Evolutionary conservation across 2,888 invertebrate species (phyloP).

Genomic region (Geophilus truncorum): DNA sequence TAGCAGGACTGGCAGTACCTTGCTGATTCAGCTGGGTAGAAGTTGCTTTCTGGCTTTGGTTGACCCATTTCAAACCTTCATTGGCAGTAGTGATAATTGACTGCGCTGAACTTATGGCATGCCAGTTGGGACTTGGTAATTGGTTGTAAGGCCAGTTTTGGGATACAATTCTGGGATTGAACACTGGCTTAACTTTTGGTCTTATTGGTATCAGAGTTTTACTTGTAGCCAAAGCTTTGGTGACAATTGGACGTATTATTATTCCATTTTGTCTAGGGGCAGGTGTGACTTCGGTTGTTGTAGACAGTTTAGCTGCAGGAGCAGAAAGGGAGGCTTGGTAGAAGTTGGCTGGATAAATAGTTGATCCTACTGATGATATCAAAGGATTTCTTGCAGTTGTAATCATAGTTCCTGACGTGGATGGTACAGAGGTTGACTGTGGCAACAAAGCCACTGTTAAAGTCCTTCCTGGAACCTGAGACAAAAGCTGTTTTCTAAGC

Average conservation of each 20-base stretch:
- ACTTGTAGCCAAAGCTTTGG: neutral
- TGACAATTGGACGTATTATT: neutral
- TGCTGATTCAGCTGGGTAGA: too few relatives aligned
- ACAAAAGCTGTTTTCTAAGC: neutral
- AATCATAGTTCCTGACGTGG: too few relatives aligned
- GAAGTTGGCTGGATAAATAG: neutral
- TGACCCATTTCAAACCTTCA: too few relatives aligned
- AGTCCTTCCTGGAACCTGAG: neutral
- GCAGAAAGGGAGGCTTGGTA: neutral
- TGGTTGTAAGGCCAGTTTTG: neutral
- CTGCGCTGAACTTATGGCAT: too few relatives aligned
- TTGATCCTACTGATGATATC: neutral
- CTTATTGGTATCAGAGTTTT: neutral
- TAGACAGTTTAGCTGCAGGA: neutral
- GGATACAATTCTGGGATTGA: neutral
- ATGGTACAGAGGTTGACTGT: too few relatives aligned
- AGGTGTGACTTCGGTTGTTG: neutral
- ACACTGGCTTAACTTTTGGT: neutral
- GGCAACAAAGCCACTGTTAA: too few relatives aligned
- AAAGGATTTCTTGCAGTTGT: too few relatives aligned
- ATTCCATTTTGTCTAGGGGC: neutral
- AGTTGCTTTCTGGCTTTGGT: too few relatives aligned
- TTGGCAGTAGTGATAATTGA: too few relatives aligned
- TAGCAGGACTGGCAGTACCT: too few relatives aligned
- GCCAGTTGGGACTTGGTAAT: too few relatives aligned